Percentiles rank a stretch among this genome's conserved stretches.
Evolutionary conservation across 2,113 vertebrate species (phyloP).

Genomic region (Struthidea cinerea): DNA sequence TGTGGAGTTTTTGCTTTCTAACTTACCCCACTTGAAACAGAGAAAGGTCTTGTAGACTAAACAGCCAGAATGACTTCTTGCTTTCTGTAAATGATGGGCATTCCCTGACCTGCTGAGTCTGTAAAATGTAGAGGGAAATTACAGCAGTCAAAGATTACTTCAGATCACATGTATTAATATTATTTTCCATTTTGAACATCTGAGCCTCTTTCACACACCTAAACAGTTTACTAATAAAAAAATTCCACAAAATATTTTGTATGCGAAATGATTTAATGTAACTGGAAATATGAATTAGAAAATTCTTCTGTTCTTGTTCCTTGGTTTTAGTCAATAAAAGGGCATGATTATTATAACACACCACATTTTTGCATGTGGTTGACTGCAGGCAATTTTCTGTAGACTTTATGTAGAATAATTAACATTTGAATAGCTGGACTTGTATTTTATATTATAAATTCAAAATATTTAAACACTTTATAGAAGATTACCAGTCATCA

Average conservation of each 20-base stretch:
- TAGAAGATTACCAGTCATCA: background rate
- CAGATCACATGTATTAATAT: background rate
- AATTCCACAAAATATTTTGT: background rate
- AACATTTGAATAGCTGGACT: background rate
- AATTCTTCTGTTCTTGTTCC: background rate
- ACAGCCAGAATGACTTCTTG: background rate
- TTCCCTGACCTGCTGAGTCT: background rate
- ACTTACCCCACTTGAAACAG: accelerated
- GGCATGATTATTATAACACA: background rate
- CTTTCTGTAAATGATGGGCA: background rate
- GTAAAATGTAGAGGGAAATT: background rate
- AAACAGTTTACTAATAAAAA: background rate
- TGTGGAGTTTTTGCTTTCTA: background rate
- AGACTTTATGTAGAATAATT: background rate
- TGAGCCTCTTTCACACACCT: background rate
- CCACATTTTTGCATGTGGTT: background rate
- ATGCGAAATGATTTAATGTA: background rate
- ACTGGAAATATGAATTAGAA: background rate
- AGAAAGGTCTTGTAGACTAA: background rate
- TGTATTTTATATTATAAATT: background rate
- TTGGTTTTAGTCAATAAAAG: background rate
- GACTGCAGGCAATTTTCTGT: background rate
- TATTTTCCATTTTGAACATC: background rate
- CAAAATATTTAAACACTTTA: background rate
- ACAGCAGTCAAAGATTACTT: background rate